Percentiles rank a stretch among this genome's conserved stretches.
These are phyloP conservation scores for Cepphus grylle DNA, from an alignment of 2,113 vertebrate genomes.

Conservation along the genomic window DNA sequence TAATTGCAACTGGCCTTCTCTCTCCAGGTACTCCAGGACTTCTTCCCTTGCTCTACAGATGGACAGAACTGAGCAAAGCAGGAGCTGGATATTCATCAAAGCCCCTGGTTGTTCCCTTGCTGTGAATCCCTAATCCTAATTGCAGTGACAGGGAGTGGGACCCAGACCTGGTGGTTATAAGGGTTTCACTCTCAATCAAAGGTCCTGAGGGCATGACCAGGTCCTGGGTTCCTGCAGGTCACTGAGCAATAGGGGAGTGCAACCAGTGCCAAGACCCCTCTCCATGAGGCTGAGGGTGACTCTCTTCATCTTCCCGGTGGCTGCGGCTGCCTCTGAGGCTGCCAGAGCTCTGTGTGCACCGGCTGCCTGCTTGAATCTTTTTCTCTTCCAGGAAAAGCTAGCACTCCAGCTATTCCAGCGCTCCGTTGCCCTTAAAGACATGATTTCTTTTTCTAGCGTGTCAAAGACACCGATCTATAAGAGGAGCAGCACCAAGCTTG, in stretches of 20 bases:
- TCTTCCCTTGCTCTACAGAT: background rate
- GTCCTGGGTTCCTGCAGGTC: background rate
- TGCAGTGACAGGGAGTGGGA: background rate
- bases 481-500: background rate
- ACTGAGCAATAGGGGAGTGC: background rate
- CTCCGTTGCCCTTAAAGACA: background rate
- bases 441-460: background rate
- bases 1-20: background rate
- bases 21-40: background rate
- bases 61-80: background rate
- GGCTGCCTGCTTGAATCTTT: background rate
- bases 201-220: background rate
- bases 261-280: background rate
- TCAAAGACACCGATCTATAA: background rate
- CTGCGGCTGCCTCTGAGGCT: background rate
- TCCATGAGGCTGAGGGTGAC: background rate
- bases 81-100: background rate
- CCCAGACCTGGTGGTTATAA: background rate
- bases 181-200: background rate
- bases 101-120: background rate
- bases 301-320: background rate
- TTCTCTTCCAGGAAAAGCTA: background rate
- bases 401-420: background rate
- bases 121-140: background rate
- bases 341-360: background rate